Conservation (phyloP, 53 echinoderm and acorn worm species). For the Apostichopus leukothele region DNA sequence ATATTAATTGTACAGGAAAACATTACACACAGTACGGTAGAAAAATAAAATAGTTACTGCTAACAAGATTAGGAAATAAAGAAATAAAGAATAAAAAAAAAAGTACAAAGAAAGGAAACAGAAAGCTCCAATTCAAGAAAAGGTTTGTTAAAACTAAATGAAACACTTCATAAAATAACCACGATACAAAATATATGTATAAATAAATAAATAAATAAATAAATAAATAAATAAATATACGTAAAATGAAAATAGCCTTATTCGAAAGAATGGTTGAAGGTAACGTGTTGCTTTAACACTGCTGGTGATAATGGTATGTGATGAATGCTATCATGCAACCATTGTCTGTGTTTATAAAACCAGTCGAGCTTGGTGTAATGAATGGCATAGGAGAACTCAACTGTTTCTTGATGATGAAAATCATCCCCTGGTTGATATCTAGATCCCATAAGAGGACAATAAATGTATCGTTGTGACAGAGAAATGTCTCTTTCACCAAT, state of each 20-base stretch:
- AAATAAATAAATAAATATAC: too few relatives aligned
- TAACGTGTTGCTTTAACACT: not conserved
- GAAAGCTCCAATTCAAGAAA: not conserved
- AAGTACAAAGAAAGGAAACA: not conserved
- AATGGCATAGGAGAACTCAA: not conserved
- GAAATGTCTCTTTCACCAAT: not conserved
- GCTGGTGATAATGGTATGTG: not conserved
- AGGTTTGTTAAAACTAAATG: not conserved
- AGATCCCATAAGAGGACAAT: not conserved
- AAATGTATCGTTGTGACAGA: not conserved
- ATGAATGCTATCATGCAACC: not conserved
- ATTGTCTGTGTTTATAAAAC: slow-evolving; percentile 10
- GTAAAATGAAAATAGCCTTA: not conserved
- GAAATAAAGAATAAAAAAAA: not conserved
- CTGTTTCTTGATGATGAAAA: not conserved
- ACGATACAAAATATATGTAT: not conserved
- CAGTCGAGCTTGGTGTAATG: slow-evolving; percentile 5
- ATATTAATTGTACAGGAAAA: too few relatives aligned
- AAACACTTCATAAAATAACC: too few relatives aligned
- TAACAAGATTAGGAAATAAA: not conserved
- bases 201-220: not conserved
- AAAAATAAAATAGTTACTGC: too few relatives aligned
- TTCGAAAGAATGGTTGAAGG: not conserved
- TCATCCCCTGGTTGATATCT: not conserved
- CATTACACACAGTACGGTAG: too few relatives aligned